Conservation (phyloP, 2,113 vertebrate species). For the Sphaerodactylus townsendi region DNA sequence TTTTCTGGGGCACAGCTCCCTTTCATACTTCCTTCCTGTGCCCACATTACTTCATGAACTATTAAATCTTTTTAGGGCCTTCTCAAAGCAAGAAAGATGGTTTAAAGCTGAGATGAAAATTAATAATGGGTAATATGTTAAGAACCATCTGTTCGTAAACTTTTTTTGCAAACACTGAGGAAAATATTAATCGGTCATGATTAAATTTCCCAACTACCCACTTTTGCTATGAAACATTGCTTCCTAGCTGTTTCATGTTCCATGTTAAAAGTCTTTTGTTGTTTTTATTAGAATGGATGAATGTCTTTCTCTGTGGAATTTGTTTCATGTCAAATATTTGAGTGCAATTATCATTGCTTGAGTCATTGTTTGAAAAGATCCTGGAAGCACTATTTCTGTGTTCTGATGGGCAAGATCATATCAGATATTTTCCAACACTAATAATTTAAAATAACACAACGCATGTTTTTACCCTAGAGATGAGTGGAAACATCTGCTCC, state of each 20-base stretch:
- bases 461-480: too few species aligned
- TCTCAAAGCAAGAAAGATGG: neutral
- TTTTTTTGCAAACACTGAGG: neutral
- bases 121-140: neutral
- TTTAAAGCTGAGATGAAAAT: neutral
- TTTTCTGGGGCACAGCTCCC: neutral
- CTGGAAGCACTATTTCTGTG: neutral
- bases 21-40: neutral
- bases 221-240: neutral
- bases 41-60: neutral
- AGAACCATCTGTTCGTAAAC: neutral
- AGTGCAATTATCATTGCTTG: neutral
- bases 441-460: too few species aligned
- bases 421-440: too few species aligned
- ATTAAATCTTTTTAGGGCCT: neutral
- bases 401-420: neutral
- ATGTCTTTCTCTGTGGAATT: neutral
- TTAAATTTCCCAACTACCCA: neutral
- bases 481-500: neutral
- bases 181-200: neutral
- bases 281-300: neutral
- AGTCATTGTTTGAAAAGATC: neutral
- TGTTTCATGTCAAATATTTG: neutral
- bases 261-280: neutral
- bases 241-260: neutral